A percentile compares a stretch with the other conserved stretches of the same genome.
Evolutionary conservation across 2,888 invertebrate species (phyloP).

Genomic region (Tupiocoris notatus): DNA sequence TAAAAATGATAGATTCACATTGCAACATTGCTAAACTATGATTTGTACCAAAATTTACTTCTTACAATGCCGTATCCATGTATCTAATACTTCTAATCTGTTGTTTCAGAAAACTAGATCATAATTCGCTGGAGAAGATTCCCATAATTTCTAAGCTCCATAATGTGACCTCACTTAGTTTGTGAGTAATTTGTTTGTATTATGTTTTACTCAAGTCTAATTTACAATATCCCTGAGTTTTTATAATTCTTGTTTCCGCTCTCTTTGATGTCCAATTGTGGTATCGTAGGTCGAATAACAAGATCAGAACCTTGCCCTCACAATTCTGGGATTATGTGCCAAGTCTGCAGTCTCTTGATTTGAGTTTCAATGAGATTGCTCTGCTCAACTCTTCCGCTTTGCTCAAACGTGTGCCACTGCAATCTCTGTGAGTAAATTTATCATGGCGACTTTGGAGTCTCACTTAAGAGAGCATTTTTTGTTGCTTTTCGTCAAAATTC

Average conservation of each 20-base stretch:
- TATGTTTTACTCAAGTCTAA: not conserved
- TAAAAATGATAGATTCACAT: no score
- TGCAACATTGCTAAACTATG: no score
- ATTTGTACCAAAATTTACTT: no score
- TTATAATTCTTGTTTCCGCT: not conserved
- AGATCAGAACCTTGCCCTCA: slow-evolving; percentile 55
- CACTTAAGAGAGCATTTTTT: no score
- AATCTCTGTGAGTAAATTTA: slow-evolving; percentile 68
- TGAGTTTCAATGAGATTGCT: slow-evolving; percentile 65
- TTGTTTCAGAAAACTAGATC: slow-evolving; percentile 40
- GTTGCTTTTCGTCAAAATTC: no score
- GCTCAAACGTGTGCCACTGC: slow-evolving; percentile 66
- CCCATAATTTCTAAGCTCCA: not conserved
- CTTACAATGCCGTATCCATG: no score
- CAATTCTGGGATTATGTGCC: slow-evolving; percentile 57
- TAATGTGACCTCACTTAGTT: slow-evolving; percentile 21
- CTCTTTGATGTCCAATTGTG: not conserved
- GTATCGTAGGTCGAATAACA: slow-evolving; percentile 57
- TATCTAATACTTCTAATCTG: no score
- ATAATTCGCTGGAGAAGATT: slow-evolving; percentile 19
- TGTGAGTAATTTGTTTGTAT: slow-evolving; percentile 30
- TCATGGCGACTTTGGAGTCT: no score
- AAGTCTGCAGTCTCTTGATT: slow-evolving; percentile 61
- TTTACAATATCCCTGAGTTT: no score
- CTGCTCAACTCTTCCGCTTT: slow-evolving; percentile 62